Evolutionary conservation across 1,140 invertebrate species (phyloP).

Genomic region (Armadillidium nasatum): DNA sequence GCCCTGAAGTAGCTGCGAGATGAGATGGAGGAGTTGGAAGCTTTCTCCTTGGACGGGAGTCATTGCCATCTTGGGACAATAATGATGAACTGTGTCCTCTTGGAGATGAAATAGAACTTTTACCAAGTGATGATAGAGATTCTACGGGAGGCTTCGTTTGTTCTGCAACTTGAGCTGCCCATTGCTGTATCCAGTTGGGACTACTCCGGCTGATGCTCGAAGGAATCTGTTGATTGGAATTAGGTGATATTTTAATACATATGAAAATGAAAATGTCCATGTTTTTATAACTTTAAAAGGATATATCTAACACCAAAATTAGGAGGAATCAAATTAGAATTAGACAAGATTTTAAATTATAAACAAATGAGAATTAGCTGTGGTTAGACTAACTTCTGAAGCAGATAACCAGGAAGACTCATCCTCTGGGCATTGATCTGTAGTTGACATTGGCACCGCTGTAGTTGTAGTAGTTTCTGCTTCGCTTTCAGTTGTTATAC

Average conservation of each 20-base stretch:
- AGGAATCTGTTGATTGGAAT: conserved; percentile 25
- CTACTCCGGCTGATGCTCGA: conserved; percentile 45
- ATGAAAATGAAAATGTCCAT: neutral
- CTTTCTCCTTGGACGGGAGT: conserved; percentile 49
- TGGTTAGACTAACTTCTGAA: conserved; percentile 30
- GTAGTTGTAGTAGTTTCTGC: conserved; percentile 36
- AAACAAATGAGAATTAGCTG: too few species aligned
- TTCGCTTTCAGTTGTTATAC: conserved; percentile 47
- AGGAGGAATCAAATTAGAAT: neutral
- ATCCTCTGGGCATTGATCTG: conserved; percentile 1
- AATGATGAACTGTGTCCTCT: conserved; percentile 28
- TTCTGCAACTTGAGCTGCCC: conserved; percentile 56
- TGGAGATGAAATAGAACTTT: conserved; percentile 21
- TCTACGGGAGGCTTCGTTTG: conserved; percentile 44
- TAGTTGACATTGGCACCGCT: neutral
- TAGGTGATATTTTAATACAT: neutral
- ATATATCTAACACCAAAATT: too few species aligned
- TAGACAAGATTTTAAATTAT: too few species aligned
- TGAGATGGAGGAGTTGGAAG: conserved; percentile 47
- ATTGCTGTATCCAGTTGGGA: conserved; percentile 57
- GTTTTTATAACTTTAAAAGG: neutral
- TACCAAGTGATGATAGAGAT: neutral
- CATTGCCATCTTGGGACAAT: conserved; percentile 45
- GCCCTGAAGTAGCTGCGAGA: neutral
- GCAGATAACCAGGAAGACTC: conserved; percentile 22